These are phyloP conservation scores for Hyalella azteca DNA, from an alignment of 2,888 invertebrate species.

Conservation along the genomic window DNA sequence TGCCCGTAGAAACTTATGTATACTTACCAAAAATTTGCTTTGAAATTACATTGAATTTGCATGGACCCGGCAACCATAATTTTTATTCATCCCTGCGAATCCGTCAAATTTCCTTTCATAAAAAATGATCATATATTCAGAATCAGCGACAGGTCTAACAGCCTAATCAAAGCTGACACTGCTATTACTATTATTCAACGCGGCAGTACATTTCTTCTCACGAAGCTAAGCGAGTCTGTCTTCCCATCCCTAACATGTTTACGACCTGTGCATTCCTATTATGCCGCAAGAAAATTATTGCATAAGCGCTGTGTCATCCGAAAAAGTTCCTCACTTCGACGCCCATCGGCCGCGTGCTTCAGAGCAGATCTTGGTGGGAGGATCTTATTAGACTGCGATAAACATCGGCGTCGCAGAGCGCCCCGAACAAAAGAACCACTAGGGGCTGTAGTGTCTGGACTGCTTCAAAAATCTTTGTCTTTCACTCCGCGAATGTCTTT, in stretches of 20 bases:
- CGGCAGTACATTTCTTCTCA: not conserved
- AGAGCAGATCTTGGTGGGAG: slow-evolving; percentile 20
- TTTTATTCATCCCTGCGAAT: too few species aligned
- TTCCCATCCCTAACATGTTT: not conserved
- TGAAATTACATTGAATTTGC: too few species aligned
- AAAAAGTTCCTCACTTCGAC: not conserved
- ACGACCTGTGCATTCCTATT: slow-evolving; percentile 22
- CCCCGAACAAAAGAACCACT: not conserved
- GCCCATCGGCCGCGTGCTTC: not conserved
- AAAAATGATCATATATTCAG: too few species aligned
- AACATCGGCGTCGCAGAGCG: slow-evolving; percentile 2
- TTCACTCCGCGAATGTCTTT: not conserved
- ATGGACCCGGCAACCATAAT: too few species aligned
- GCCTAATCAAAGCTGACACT: too few species aligned
- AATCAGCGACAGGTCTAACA: too few species aligned
- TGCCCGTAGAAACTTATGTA: too few species aligned
- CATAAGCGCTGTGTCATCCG: slow-evolving; percentile 23
- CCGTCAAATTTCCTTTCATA: too few species aligned
- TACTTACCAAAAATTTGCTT: too few species aligned
- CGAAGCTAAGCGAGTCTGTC: slow-evolving; percentile 4
- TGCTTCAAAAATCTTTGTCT: not conserved
- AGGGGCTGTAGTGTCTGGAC: not conserved
- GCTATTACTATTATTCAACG: too few species aligned
- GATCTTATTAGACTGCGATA: slow-evolving; percentile 11
- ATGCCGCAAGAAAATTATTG: slow-evolving; percentile 25